Conservation (phyloP, 2,113 vertebrate genomes). For the Corvus cornix region DNA sequence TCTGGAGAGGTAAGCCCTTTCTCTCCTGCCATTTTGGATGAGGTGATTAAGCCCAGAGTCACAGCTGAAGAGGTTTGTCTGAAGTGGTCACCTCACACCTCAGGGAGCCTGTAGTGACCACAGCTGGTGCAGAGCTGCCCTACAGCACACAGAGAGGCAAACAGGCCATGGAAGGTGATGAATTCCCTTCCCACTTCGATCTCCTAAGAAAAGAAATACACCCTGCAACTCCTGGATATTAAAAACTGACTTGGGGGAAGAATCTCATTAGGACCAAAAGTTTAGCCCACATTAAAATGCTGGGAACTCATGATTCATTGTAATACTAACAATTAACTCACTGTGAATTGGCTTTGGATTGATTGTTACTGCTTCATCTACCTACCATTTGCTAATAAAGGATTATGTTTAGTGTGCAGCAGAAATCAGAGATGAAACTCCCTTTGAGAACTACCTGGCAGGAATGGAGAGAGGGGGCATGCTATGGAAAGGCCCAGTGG, state of each 20-base stretch:
- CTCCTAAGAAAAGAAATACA: neutral
- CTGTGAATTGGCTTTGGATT: neutral
- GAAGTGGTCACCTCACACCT: neutral
- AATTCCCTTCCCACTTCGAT: neutral
- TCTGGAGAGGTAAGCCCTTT: slow-evolving; percentile 65
- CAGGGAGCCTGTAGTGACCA: neutral
- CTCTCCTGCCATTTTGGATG: neutral
- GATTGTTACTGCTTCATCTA: neutral
- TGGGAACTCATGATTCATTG: neutral
- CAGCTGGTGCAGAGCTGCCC: neutral
- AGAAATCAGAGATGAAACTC: neutral
- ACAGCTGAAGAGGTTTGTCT: neutral
- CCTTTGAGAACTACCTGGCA: neutral
- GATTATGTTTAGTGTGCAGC: neutral
- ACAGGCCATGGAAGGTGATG: neutral
- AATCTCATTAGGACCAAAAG: neutral
- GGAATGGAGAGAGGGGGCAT: neutral
- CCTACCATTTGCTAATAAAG: neutral
- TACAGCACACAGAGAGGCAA: neutral
- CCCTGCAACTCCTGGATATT: neutral
- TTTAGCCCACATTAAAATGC: neutral
- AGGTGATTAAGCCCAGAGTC: neutral
- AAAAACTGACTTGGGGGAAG: neutral
- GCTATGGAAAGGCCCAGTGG: neutral
- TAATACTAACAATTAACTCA: neutral